These are phyloP conservation scores for Synaphobranchus kaupii DNA, from an alignment of 2,797 vertebrate genomes.

Conservation along the genomic window DNA sequence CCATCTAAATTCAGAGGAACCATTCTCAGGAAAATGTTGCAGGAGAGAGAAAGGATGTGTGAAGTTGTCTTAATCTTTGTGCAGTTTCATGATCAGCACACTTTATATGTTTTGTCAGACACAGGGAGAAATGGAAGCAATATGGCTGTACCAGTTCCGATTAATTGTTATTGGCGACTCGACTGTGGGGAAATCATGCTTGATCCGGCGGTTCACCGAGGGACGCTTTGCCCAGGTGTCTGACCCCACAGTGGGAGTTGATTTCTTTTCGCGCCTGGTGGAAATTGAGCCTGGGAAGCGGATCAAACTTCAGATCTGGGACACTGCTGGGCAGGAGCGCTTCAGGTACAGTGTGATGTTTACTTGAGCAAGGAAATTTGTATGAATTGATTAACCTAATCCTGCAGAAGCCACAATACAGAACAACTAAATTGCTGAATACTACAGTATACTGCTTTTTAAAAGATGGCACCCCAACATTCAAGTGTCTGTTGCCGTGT, in stretches of 20 bases:
- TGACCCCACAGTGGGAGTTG: constrained; percentile 93
- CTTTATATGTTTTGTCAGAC: constrained; percentile 51
- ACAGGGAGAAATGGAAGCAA: constrained; percentile 83
- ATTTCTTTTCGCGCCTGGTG: constrained; percentile 94
- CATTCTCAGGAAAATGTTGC: neutral
- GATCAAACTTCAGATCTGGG: constrained; percentile 94
- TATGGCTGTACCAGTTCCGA: constrained; percentile 96
- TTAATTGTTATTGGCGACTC: constrained; percentile 95
- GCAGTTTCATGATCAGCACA: neutral
- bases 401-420: neutral
- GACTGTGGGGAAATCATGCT: constrained; percentile 92
- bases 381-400: neutral
- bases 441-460: neutral
- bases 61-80: constrained; percentile 51
- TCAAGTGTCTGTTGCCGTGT: neutral
- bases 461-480: neutral
- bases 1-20: constrained; percentile 1
- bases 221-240: constrained; percentile 92
- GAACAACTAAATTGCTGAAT: neutral
- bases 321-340: constrained; percentile 88
- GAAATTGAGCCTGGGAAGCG: constrained; percentile 93
- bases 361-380: neutral
- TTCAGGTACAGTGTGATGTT: constrained; percentile 76
- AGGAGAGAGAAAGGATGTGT: constrained; percentile 44
- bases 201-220: constrained; percentile 93